Base-by-base conservation (phyloP, 2,888 invertebrate genomes). In the Aleiodes alternator region DNA sequence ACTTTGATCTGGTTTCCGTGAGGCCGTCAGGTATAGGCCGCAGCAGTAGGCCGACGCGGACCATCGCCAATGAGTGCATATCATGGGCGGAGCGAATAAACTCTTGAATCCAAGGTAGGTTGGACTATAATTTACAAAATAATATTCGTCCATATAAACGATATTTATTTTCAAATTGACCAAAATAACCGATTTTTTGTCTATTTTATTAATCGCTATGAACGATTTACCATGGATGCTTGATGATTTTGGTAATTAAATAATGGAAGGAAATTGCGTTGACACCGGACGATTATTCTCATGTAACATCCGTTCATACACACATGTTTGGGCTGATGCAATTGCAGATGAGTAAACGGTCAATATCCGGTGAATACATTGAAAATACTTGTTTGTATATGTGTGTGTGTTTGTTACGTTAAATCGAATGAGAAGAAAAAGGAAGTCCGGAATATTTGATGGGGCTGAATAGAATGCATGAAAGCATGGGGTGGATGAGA, bases 61-160 rank as follows among this genome's bases (percentile, higher is more conserved):
- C 83, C 86, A 85, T 87, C 87, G 84, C 87, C 87, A 87, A 87
- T 87, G 87, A 87, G 82, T 87, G 87, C 86, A 87, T 86, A 84
- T 86, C 83, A 84, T 84, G 86, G 87, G 87, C 87, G 87, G 87
- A 83, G 87, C 87, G 80, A 84, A 80, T 80, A 78, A 76, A 78
- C 80, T 78, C 77, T 78, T 34, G 68, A 69, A 70, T 70, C 29
- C 66, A 12, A 55, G 74, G 16, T 76, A 68, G 69, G 59, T 69
- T 50, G 72, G 53, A 68, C 73, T 56, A 55, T 57, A 38, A 64
- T 73, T 76, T 57, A 43, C 43, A 43, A 43, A 43, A 43, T 43
- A 43, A 43, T 43, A 43, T 43, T 23, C 9, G 11, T 70, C 23
- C 23, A 29, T 38, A 11, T 29, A 14, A 61, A n/a, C n/a, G n/a